A percentile compares a stretch with the other conserved stretches of the same genome.
Conservation (phyloP, 1,140 invertebrate species). For the Drosophila miranda region DNA sequence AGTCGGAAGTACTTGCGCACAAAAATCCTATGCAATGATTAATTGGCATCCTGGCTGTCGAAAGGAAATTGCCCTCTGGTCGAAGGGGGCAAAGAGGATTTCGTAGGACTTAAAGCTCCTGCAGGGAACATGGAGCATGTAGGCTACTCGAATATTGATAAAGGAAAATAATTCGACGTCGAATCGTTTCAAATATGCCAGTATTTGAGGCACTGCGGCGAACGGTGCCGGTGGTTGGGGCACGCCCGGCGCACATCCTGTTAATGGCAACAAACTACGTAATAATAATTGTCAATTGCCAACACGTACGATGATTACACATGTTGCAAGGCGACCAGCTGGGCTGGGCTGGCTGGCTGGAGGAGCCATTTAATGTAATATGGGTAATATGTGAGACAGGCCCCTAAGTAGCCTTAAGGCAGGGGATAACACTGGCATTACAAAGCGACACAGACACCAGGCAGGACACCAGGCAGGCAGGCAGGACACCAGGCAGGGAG, state of each 20-base stretch:
- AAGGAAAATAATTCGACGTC: no score
- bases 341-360: constrained; percentile 6
- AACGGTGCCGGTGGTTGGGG: no score
- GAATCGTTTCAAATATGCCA: no score
- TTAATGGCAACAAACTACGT: constrained; percentile 70
- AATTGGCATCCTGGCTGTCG: constrained; percentile 42
- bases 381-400: constrained; percentile 76
- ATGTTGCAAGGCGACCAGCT: constrained; percentile 64
- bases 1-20: constrained; percentile 62
- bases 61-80: constrained; percentile 7
- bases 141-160: no score
- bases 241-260: constrained; percentile 37
- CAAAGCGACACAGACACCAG: constrained; percentile 44
- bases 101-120: no score
- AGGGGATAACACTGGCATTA: constrained; percentile 73
- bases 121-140: no score
- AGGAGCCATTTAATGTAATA: constrained; percentile 72
- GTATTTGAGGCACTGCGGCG: no score
- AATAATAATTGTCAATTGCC: constrained; percentile 80
- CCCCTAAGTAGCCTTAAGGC: constrained; percentile 79
- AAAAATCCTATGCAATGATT: constrained; percentile 51
- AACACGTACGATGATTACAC: constrained; percentile 79
- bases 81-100: no score
- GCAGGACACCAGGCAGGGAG: neutral
- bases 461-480: no score